A percentile compares a stretch with the other conserved stretches of the same genome.
Conservation (phyloP, 2,888 invertebrate species). For the Lamproptera curius region DNA sequence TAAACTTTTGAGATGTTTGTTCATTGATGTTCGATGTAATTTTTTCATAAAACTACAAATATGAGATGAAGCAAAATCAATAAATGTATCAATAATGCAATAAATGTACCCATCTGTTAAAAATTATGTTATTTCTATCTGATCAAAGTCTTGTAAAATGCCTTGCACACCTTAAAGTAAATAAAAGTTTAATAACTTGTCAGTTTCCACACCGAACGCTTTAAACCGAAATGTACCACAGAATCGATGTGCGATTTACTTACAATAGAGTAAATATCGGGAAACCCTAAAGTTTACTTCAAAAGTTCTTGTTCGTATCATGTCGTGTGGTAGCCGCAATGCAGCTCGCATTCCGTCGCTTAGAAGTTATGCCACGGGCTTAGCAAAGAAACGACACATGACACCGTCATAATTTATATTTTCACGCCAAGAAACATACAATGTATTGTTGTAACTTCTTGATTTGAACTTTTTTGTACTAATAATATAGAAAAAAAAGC, state of each 20-base stretch:
- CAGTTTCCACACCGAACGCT: constrained; percentile 1
- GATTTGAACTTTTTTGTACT: too few species aligned
- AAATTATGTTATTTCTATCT: too few species aligned
- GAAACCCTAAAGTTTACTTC: constrained; percentile 13
- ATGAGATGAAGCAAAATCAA: too few species aligned
- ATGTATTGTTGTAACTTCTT: constrained; percentile 6
- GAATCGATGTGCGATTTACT: constrained; percentile 7
- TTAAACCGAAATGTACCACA: constrained; percentile 2
- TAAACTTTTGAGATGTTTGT: too few species aligned
- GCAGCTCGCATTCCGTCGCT: constrained; percentile 18
- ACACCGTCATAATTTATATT: constrained; percentile 16
- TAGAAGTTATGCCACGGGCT: constrained; percentile 16
- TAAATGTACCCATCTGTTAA: too few species aligned
- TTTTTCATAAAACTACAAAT: too few species aligned
- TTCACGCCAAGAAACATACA: constrained; percentile 10
- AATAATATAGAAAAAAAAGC: too few species aligned
- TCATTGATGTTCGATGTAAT: too few species aligned
- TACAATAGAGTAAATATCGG: constrained; percentile 11
- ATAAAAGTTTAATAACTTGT: constrained; percentile 4
- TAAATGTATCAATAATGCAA: too few species aligned
- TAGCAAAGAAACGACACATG: constrained; percentile 20
- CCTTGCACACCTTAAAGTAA: too few species aligned
- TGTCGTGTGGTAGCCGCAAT: constrained; percentile 16
- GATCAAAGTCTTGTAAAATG: too few species aligned
- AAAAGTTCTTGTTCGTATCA: constrained; percentile 17